Evolutionary conservation across 2,113 vertebrate species (phyloP), one percentile per base, ranked within the genome.

Genomic region (Etheostoma cragini): DNA sequence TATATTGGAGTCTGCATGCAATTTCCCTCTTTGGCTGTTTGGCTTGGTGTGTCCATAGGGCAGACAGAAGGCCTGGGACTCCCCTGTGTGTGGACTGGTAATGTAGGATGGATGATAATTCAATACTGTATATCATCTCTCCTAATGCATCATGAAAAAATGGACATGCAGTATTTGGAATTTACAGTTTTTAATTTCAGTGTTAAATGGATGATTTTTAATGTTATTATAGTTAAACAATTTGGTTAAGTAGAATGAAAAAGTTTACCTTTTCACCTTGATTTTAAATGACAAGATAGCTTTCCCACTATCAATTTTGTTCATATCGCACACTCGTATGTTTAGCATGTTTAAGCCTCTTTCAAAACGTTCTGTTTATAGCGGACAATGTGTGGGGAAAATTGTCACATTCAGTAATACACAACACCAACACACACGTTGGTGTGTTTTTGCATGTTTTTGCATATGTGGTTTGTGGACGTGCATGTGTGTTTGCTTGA

Each of bases 1-100:
- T 85, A 66, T 45, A 30, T 4, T 2, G 30, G 70, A 81, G 70
- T 84, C 57, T 78, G 42, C 46, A 53, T 84, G 64, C 63, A 63
- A 21, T 77, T 75, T 45, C 66, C 47, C 74, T 35, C 61, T 50
- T 33, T 56, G 63, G 42, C 47, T 89, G 46, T 83, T 82, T 72
- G 61, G 26, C 22, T 80, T 77, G 58, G 83, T 75, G 1, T 70
- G 64, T 30, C 56, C 26, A 60, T 17, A 72, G 21, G 50, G 21
- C 62, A 56, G 58, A 60, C 78, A 76, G 68, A 52, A 68, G 62
- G 26, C 62, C 61, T 72, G 61, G 67, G 45, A 71, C 22, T 61
- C 50, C 42, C 52, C 42, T 33, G 57, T 67, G 47, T 64, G 16
- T 76, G 22, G 24, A 80, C 49, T 76, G 38, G 70, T 76, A 42